phyloP scores from a whole-genome alignment of 1,140 invertebrate species.

The Pseudomyrmex concolor region DNA sequence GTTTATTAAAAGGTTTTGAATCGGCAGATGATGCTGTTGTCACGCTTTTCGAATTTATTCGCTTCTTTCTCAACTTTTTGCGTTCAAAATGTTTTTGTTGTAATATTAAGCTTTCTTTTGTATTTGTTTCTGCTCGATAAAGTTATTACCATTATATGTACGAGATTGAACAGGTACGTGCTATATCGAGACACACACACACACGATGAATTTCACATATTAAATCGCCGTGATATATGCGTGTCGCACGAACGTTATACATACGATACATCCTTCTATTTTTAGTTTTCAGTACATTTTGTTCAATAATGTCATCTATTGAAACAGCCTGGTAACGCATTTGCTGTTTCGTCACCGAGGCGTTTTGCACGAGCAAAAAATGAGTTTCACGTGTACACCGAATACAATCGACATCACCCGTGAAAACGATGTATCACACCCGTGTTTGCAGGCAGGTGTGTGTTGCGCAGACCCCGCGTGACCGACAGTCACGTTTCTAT shows the following conservation, averaged over 20 bases:
- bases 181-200: not conserved
- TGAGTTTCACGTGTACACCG: constrained; percentile 46
- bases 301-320: constrained; percentile 56
- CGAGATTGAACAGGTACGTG: not conserved
- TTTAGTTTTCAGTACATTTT: constrained; percentile 48
- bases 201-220: constrained; percentile 23
- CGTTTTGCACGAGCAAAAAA: constrained; percentile 43
- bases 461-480: constrained; percentile 42
- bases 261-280: constrained; percentile 6
- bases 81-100: too few relatives aligned
- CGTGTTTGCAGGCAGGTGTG: constrained; percentile 46
- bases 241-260: not conserved
- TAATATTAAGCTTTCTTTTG: too few relatives aligned
- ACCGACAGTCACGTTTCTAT: constrained; percentile 52
- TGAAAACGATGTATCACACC: constrained; percentile 27
- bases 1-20: too few relatives aligned
- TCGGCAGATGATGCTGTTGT: too few relatives aligned
- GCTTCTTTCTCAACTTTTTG: not conserved
- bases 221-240: constrained; percentile 33
- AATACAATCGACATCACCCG: constrained; percentile 52
- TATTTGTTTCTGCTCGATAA: too few relatives aligned
- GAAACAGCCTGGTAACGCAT: constrained; percentile 55
- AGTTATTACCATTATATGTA: too few relatives aligned
- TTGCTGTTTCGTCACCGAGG: constrained; percentile 38
- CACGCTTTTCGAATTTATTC: too few relatives aligned